These are phyloP conservation scores for Epirrhoe tristata DNA, from an alignment of 2,888 invertebrate species.

Conservation along the genomic window DNA sequence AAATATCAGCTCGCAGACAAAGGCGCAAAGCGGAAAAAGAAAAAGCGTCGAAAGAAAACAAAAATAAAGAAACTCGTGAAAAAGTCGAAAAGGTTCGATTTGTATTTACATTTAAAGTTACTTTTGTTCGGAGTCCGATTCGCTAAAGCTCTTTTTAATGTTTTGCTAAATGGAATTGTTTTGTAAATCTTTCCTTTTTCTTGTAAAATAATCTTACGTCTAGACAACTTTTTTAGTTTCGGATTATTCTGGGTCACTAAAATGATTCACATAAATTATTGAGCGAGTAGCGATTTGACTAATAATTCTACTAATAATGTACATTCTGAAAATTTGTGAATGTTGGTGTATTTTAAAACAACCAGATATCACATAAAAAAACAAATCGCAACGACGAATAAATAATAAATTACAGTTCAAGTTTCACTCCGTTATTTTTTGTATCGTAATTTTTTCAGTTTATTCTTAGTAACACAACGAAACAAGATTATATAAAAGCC, in stretches of 20 bases:
- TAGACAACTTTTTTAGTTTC: slow-evolving; percentile 1
- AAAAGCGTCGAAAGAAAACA: slow-evolving; percentile 52
- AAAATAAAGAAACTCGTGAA: slow-evolving; percentile 58
- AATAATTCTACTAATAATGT: too few relatives aligned
- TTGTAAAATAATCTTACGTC: slow-evolving; percentile 4
- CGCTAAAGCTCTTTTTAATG: slow-evolving; percentile 49
- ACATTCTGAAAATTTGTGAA: too few relatives aligned
- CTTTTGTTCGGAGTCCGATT: slow-evolving; percentile 38
- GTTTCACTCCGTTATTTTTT: background rate
- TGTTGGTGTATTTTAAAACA: too few relatives aligned
- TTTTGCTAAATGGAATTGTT: slow-evolving; percentile 45
- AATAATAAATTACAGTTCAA: too few relatives aligned
- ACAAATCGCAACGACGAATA: too few relatives aligned
- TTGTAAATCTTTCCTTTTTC: slow-evolving; percentile 39
- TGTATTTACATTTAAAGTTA: slow-evolving; percentile 50
- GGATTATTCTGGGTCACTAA: background rate
- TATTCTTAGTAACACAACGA: slow-evolving; percentile 69
- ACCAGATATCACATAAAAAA: too few relatives aligned
- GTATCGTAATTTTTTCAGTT: slow-evolving; percentile 54
- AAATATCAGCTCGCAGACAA: slow-evolving; percentile 62
- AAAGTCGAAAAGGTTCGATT: slow-evolving; percentile 68
- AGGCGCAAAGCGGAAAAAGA: slow-evolving; percentile 58
- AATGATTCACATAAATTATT: too few relatives aligned
- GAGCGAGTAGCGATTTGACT: too few relatives aligned
- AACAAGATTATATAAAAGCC: slow-evolving; percentile 54